A percentile compares a stretch with the other conserved stretches of the same genome.
Conservation (phyloP, 2,888 invertebrate species). For the Heliconius hortense region DNA sequence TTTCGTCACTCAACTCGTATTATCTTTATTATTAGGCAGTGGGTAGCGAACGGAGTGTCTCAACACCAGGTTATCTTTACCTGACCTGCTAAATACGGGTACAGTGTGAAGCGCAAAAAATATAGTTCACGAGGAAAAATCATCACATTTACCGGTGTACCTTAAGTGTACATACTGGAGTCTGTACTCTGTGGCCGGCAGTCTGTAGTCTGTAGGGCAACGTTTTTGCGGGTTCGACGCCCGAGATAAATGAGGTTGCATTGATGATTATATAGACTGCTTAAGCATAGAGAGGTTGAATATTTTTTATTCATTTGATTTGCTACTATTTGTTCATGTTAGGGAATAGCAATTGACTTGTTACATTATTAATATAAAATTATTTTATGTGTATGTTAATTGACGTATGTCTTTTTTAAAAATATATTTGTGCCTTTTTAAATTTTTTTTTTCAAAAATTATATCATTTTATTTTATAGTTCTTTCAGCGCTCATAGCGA, state of each 20-base stretch:
- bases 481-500: too few relatives aligned
- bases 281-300: conserved; percentile 23
- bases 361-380: too few relatives aligned
- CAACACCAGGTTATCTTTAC: background rate
- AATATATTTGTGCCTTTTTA: too few relatives aligned
- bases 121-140: background rate
- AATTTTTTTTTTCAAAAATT: too few relatives aligned
- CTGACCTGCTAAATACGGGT: background rate
- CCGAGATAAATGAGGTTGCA: conserved; percentile 44
- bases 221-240: conserved; percentile 44
- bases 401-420: too few relatives aligned
- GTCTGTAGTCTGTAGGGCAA: conserved; percentile 39
- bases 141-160: background rate
- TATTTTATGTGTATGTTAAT: too few relatives aligned
- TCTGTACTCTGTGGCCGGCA: background rate
- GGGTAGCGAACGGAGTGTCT: background rate
- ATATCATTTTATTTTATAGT: too few relatives aligned
- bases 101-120: background rate
- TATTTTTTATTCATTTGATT: background rate
- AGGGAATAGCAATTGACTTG: too few relatives aligned
- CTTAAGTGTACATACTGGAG: background rate
- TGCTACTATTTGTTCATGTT: background rate
- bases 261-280: conserved; percentile 31
- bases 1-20: background rate
- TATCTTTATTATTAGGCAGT: background rate